Conservation (phyloP, 1,140 invertebrate genomes). For the Aporrectodea caliginosa region DNA sequence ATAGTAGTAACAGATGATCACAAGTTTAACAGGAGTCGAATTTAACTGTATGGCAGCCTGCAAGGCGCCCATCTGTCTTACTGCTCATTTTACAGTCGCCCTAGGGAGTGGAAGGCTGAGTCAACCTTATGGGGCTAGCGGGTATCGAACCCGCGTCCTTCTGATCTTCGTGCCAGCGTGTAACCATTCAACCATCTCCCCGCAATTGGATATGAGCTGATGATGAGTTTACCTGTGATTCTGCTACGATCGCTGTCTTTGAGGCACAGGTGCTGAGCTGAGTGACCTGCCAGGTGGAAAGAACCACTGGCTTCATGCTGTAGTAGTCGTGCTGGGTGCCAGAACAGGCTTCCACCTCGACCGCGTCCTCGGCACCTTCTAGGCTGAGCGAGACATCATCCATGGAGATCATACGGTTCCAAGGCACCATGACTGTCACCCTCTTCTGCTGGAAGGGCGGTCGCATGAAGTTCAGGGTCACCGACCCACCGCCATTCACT, state of each 20-base stretch:
- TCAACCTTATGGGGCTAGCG: too few relatives aligned
- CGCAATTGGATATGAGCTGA: too few relatives aligned
- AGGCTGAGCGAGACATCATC: constrained; percentile 64
- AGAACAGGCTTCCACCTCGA: constrained; percentile 38
- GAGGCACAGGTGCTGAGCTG: constrained; percentile 93
- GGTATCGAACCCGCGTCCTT: too few relatives aligned
- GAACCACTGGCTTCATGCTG: constrained; percentile 84
- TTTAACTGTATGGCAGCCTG: too few relatives aligned
- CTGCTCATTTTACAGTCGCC: too few relatives aligned
- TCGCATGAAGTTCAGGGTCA: constrained; percentile 88
- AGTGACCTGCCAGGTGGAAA: constrained; percentile 88
- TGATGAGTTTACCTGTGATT: constrained; percentile 89
- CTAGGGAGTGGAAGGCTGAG: too few relatives aligned
- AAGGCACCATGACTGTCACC: constrained; percentile 89
- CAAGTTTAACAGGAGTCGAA: too few relatives aligned
- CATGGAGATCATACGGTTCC: constrained; percentile 78
- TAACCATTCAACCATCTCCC: too few relatives aligned
- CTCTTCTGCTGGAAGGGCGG: constrained; percentile 83
- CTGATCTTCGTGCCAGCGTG: too few relatives aligned
- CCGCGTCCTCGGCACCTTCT: constrained; percentile 55
- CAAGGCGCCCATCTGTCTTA: too few relatives aligned
- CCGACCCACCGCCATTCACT: constrained; percentile 93
- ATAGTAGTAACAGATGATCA: too few relatives aligned
- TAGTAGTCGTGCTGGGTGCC: constrained; percentile 82
- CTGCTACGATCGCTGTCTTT: constrained; percentile 78